These are phyloP conservation scores for Caenorhabditis uteleia DNA, from an alignment of 2,888 invertebrate species.

Conservation along the genomic window DNA sequence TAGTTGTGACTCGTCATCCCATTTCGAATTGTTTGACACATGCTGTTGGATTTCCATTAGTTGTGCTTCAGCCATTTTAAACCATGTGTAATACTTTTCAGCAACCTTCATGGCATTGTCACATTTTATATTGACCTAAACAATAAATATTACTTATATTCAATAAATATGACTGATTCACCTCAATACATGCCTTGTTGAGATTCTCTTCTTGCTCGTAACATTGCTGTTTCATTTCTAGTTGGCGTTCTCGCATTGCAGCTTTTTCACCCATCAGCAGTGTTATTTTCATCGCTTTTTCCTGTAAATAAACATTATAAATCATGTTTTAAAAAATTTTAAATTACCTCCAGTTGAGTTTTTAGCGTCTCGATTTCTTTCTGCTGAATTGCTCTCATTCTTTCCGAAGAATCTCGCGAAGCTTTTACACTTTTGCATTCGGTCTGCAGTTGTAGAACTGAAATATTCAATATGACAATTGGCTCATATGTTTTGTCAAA, in stretches of 20 bases:
- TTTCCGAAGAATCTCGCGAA: constrained; percentile 5
- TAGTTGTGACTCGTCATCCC: constrained; percentile 16
- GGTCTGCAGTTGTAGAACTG: neutral
- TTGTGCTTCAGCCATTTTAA: constrained; percentile 26
- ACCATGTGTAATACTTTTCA: constrained; percentile 41
- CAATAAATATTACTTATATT: constrained; percentile 7
- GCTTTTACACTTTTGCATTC: constrained; percentile 11
- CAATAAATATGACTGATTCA: neutral
- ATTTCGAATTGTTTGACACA: constrained; percentile 12
- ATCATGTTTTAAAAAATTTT: too few species aligned
- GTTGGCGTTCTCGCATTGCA: too few species aligned
- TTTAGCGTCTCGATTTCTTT: constrained; percentile 16
- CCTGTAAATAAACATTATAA: too few species aligned
- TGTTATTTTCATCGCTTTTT: too few species aligned
- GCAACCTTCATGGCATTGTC: constrained; percentile 23
- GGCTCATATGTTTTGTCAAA: too few species aligned
- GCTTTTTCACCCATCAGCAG: too few species aligned
- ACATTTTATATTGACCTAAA: neutral
- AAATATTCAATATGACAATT: neutral
- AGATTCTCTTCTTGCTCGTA: constrained; percentile 9
- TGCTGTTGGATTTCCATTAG: constrained; percentile 13
- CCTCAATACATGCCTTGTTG: neutral
- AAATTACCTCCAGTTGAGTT: constrained; percentile 1
- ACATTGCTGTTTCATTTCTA: too few species aligned
- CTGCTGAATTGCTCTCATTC: constrained; percentile 5